phyloP scores from a whole-genome alignment of 2,113 vertebrate genomes.

The Numida meleagris region DNA sequence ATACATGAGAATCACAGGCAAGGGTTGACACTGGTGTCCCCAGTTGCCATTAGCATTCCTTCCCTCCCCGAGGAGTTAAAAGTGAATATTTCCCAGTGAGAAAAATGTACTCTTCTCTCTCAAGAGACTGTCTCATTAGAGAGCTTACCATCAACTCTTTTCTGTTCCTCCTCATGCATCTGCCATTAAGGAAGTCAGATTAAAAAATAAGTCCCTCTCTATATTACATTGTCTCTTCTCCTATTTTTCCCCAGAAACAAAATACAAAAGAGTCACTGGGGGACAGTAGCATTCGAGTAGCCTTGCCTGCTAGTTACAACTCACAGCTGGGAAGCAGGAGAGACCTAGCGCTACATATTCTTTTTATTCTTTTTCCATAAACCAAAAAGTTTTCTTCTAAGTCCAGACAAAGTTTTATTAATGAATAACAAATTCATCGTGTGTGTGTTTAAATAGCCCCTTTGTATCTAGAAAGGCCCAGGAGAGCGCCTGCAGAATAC shows the following conservation, averaged over 20 bases:
- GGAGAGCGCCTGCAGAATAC: neutral
- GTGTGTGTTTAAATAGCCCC: neutral
- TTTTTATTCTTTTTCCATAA: neutral
- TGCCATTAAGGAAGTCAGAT: neutral
- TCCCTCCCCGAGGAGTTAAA: conserved; percentile 12
- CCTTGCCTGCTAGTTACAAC: neutral
- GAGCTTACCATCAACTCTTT: neutral
- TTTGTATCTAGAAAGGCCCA: neutral
- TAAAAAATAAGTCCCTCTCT: neutral
- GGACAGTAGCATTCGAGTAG: neutral
- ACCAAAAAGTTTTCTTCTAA: neutral
- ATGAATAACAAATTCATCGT: neutral
- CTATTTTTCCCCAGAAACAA: neutral
- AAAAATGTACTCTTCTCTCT: conserved; percentile 16
- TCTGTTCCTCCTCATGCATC: neutral
- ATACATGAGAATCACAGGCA: conserved; percentile 5
- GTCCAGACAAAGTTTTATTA: neutral
- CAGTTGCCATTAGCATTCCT: neutral
- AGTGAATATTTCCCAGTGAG: conserved; percentile 11
- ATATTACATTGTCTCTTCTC: neutral
- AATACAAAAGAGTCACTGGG: neutral
- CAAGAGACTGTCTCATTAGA: neutral
- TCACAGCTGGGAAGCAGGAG: neutral
- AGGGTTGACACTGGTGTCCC: neutral
- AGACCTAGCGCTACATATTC: neutral